Evolutionary conservation across 2,113 vertebrate genomes (phyloP), one percentile per base, ranked within the genome.

Genomic region (Erythrocebus patas): DNA sequence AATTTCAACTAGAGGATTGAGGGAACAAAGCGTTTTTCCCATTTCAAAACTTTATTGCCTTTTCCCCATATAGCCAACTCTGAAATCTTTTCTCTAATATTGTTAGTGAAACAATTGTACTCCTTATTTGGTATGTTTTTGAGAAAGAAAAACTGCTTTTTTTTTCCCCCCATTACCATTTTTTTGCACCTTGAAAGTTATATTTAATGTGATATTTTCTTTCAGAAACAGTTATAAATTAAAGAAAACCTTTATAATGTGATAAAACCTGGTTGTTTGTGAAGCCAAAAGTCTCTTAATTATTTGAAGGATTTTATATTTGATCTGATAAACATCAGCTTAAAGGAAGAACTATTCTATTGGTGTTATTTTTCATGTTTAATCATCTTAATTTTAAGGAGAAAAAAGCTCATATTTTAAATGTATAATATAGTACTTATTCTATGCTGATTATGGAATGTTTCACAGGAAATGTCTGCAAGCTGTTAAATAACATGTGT

Each of bases 1-100:
- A 99, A 99, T 99, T 99, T 99, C 98, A 98, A 98, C 98, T 98
- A 98, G 98, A 98, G 98, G 98, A 98, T 98, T 98, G 98, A 98
- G 98, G 98, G 98, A 99, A 98, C 98, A 99, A 99, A 99, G 98
- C 98, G 95, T 98, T 98, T 98, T 98, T 98, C 98, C 98, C 70
- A 97, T 98, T 99, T 99, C 98, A 98, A 98, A 99, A 99, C 98
- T 99, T 99, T 98, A 99, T 99, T 99, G 97, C 98, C 95, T 98
- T 99, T 98, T 98, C 96, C 98, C 95, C 68, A 82, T 97, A 95
- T 97, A 98, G 94, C 0, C 14, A 98, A 99, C 97, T 99, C 97
- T 89, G 98, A 98, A 98, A 98, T 98, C 91, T 98, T 98, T 98
- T 96, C 94, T 98, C 98, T 98, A 98, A 98, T 98, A 98, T 96